Conservation (phyloP, 2,797 vertebrate genomes). For the Ispidina picta region DNA sequence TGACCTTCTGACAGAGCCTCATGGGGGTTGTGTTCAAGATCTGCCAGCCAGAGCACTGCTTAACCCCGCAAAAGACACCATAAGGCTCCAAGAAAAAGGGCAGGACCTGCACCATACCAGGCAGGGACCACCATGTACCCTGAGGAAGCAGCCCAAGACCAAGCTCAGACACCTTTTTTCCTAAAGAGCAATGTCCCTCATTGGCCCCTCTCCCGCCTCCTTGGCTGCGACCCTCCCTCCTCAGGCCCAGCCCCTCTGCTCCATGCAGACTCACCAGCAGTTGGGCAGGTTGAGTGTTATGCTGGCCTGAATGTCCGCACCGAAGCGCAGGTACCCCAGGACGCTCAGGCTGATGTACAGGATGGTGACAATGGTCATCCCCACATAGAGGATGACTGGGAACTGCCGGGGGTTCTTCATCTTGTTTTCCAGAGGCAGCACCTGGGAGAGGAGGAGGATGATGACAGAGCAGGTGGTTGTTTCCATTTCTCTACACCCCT, state of each 20-base stretch:
- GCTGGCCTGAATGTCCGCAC: constrained; percentile 84
- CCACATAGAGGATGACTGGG: constrained; percentile 83
- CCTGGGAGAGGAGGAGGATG: constrained; percentile 69
- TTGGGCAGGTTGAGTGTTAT: constrained; percentile 95
- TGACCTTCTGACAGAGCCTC: accelerated
- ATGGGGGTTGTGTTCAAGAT: accelerated
- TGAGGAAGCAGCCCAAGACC: not conserved
- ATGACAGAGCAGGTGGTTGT: not conserved
- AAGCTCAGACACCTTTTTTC: not conserved
- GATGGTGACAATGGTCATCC: constrained; percentile 88
- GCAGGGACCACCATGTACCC: not conserved
- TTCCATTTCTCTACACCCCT: accelerated
- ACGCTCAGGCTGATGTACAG: constrained; percentile 91
- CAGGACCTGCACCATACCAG: not conserved
- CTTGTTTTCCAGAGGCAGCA: constrained; percentile 96
- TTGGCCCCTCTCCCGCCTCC: not conserved
- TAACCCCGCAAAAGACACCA: not conserved
- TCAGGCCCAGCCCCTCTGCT: accelerated
- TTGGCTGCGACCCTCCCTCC: not conserved
- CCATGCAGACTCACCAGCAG: constrained; percentile 87
- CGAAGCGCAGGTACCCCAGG: constrained; percentile 92
- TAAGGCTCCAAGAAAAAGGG: not conserved
- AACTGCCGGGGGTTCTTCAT: constrained; percentile 91
- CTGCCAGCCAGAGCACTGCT: not conserved
- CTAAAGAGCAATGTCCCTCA: accelerated